Evolutionary conservation across 2,113 vertebrate genomes (phyloP), one percentile per base, ranked within the genome.

Genomic region (Apodemus sylvaticus): DNA sequence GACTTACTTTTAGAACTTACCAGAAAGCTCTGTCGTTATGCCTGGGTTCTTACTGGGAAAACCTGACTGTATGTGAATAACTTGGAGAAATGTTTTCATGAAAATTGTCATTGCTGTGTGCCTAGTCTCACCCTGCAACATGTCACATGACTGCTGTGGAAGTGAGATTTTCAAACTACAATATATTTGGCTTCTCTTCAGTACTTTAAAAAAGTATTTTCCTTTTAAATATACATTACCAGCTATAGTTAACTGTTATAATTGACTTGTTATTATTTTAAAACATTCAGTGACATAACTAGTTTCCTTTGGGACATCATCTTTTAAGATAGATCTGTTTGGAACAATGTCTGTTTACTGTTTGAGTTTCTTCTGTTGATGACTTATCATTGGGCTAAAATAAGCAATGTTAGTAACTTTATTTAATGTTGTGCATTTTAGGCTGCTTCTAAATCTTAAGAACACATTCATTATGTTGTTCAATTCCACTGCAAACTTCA

Each of bases 71-170:
- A n/a, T 55, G 26, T 55, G 34, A 86, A 66, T n/a, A 39, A 66
- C 24, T n/a, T 51, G 0, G 26, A 62, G 74, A 9, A 55, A 36
- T 1, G 17, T 62, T 36, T 79, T 53, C 39, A 55, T 22, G 29
- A 66, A 60, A 48, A 12, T 7, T 22, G 0, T 0, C 10, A 7
- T 22, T 45, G 2, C 39, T 34, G 14, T 24, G 0, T 68, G 1
- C 0, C 53, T 10, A 12, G 60, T 16, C 0, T 4, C 24, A 10
- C 0, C 3, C 1, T 6, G 66, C 1, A 77, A 11, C 3, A 16
- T 60, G 17, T 42, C 78, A 71, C 0, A 5, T 73, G 64, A 86
- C 5, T 73, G 9, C 73, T 55, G 6, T 22, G 2, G 10, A 36
- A 36, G 58, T 55, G 36, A 48, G 14, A 42, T 42, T 79, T 88